Evolutionary conservation across 2,113 vertebrate species (phyloP).

Genomic region (Apaloderma vittatum): DNA sequence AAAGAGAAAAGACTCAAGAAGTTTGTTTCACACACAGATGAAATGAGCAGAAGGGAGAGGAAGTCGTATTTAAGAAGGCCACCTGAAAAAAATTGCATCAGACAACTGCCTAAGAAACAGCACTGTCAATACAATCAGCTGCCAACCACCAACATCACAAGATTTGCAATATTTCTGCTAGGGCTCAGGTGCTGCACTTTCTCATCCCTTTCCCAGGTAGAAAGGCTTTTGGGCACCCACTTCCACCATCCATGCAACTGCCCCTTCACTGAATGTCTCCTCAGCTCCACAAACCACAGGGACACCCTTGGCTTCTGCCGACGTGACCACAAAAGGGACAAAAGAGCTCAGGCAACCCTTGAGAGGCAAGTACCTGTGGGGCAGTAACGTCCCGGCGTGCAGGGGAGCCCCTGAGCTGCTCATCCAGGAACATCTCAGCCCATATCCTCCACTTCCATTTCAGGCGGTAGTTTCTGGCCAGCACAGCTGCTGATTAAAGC

Average conservation of each 20-base stretch:
- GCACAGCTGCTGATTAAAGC: conserved; percentile 15
- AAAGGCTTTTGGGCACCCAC: not conserved
- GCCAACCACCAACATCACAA: not conserved
- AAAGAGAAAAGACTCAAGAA: not conserved
- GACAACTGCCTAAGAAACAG: not conserved
- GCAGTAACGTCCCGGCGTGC: not conserved
- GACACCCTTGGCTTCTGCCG: not conserved
- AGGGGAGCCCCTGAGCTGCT: not conserved
- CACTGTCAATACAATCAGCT: not conserved
- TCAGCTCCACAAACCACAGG: not conserved
- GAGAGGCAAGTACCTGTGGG: not conserved
- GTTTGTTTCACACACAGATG: not conserved
- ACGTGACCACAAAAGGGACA: not conserved
- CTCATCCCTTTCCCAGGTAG: not conserved
- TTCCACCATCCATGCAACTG: accelerated
- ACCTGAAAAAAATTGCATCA: not conserved
- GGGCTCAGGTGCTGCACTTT: too few species aligned
- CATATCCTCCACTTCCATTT: not conserved
- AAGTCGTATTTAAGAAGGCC: not conserved
- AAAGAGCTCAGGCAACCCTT: accelerated
- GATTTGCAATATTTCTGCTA: not conserved
- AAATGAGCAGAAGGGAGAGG: not conserved
- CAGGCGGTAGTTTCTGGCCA: accelerated
- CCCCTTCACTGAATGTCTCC: accelerated
- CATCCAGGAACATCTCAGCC: not conserved